Evolutionary conservation across 2,797 vertebrate species (phyloP).

Genomic region (Labeo calbasu): DNA sequence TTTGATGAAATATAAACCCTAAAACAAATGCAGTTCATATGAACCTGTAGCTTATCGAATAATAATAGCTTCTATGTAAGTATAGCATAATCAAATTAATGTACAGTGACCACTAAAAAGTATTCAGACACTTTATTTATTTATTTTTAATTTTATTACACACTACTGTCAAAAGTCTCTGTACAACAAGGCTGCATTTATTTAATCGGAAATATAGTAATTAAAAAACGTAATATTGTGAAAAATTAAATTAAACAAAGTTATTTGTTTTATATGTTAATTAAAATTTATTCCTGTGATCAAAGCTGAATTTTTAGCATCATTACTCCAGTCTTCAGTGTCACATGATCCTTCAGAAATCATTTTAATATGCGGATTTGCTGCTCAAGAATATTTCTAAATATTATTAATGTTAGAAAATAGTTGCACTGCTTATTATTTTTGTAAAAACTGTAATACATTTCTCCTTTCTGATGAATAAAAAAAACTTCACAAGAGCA

Average conservation of each 20-base stretch:
- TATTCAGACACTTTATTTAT: background rate
- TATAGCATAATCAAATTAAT: background rate
- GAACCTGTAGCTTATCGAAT: background rate
- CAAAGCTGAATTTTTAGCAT: background rate
- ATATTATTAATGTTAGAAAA: background rate
- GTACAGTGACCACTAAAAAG: background rate
- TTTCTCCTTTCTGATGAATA: background rate
- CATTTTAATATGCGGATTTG: background rate
- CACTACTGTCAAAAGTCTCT: background rate
- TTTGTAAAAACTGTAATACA: background rate
- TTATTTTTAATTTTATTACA: background rate
- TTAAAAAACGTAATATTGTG: too few relatives aligned
- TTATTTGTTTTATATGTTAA: background rate
- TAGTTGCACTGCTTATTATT: background rate
- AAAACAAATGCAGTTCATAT: background rate
- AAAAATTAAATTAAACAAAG: too few relatives aligned
- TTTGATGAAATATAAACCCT: conserved; percentile 8
- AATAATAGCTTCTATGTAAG: background rate
- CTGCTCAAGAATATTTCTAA: background rate
- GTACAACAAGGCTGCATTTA: background rate
- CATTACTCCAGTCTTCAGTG: background rate
- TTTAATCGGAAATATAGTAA: background rate
- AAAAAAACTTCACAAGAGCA: background rate
- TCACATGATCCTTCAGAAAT: background rate
- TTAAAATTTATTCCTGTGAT: background rate